Conservation (phyloP, 2,113 vertebrate genomes). For the Melanostigma gelatinosum region DNA sequence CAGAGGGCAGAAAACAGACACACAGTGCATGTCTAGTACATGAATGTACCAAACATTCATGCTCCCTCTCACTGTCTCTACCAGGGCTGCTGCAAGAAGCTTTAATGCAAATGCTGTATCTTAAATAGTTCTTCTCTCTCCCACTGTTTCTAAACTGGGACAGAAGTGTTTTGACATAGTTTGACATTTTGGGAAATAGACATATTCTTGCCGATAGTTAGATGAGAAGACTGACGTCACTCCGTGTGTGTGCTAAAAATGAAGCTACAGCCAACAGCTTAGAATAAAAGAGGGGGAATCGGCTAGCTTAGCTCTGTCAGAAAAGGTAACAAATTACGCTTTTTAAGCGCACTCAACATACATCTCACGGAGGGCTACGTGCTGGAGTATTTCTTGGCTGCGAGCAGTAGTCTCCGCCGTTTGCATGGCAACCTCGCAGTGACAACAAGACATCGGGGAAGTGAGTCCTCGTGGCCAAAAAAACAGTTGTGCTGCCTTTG, state of each 20-base stretch:
- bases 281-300: not conserved
- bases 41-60: not conserved
- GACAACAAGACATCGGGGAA: not conserved
- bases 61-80: not conserved
- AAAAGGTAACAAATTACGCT: not conserved
- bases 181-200: not conserved
- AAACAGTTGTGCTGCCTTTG: not conserved
- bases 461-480: not conserved
- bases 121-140: not conserved
- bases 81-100: not conserved
- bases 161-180: not conserved
- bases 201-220: not conserved
- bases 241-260: not conserved
- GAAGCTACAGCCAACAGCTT: not conserved
- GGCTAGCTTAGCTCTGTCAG: not conserved
- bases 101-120: not conserved
- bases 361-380: not conserved
- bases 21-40: not conserved
- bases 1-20: conserved; percentile 17
- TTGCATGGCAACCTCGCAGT: not conserved
- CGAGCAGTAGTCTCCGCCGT: not conserved
- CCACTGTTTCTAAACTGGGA: not conserved
- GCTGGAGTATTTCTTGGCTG: not conserved
- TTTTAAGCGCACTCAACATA: not conserved
- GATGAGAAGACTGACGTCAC: not conserved